phyloP scores from a whole-genome alignment of 2,888 invertebrate genomes.

The Eudemis profundana region DNA sequence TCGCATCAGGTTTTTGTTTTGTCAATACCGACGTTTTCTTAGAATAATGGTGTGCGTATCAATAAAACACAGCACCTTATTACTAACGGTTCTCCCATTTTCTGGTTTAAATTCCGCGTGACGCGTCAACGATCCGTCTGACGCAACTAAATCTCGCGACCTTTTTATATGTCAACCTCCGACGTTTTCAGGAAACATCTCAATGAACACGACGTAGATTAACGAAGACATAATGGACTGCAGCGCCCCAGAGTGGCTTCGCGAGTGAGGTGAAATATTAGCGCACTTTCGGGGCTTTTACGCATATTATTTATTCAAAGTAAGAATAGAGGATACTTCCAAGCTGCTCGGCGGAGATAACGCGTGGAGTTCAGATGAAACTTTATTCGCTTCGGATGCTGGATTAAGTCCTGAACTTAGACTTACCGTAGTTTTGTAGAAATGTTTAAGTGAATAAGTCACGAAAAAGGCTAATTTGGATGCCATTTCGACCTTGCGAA shows the following conservation, averaged over 20 bases:
- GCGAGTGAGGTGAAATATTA: constrained; percentile 62
- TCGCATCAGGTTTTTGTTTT: too few relatives aligned
- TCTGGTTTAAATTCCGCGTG: too few relatives aligned
- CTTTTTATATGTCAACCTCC: constrained; percentile 30
- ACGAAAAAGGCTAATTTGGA: too few relatives aligned
- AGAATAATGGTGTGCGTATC: too few relatives aligned
- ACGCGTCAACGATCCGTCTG: constrained; percentile 3
- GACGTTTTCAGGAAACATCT: constrained; percentile 26
- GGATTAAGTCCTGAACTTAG: neutral
- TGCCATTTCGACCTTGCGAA: too few relatives aligned
- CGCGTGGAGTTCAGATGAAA: constrained; percentile 47
- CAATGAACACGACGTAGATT: constrained; percentile 38
- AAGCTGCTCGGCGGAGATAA: constrained; percentile 52
- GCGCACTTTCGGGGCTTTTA: constrained; percentile 73
- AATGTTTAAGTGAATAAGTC: too few relatives aligned
- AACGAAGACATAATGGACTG: constrained; percentile 38
- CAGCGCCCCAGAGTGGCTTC: constrained; percentile 34
- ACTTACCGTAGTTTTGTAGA: too few relatives aligned
- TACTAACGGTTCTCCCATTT: too few relatives aligned
- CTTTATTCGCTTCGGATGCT: neutral
- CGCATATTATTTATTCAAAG: constrained; percentile 77
- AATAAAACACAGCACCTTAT: too few relatives aligned
- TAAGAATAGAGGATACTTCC: constrained; percentile 66
- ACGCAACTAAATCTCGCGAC: constrained; percentile 18
- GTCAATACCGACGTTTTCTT: too few relatives aligned